phyloP scores from a whole-genome alignment of 2,113 vertebrate species.

The Dolichotis patagonum region DNA sequence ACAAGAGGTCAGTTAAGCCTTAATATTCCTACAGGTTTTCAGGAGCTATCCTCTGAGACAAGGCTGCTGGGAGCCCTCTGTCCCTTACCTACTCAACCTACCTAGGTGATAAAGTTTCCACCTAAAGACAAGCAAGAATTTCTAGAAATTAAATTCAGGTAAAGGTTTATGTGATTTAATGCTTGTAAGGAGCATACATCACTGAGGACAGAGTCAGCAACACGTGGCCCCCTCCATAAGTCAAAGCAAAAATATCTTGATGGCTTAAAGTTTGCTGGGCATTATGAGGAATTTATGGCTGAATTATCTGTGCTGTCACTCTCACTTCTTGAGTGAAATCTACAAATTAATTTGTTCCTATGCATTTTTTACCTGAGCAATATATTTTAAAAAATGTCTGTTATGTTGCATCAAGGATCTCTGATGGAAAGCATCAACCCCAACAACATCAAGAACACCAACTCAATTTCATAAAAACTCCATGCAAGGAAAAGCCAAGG shows the following conservation, averaged over 20 bases:
- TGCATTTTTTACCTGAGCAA: conserved; percentile 38
- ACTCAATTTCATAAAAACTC: background rate
- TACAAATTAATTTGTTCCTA: conserved; percentile 29
- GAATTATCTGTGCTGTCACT: background rate
- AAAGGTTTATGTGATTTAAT: background rate
- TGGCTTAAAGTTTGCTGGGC: background rate
- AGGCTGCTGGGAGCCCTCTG: background rate
- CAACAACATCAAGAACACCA: background rate
- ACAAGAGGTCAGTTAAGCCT: background rate
- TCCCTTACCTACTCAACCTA: background rate
- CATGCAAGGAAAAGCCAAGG: conserved; percentile 27
- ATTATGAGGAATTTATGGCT: background rate
- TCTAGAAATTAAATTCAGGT: conserved; percentile 11
- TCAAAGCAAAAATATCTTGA: background rate
- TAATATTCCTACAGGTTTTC: background rate
- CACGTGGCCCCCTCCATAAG: background rate
- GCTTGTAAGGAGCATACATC: background rate
- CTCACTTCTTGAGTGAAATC: background rate
- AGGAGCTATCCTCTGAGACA: background rate
- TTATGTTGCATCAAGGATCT: conserved; percentile 15
- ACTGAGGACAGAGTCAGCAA: background rate
- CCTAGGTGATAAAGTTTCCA: background rate
- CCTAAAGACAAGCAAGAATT: background rate
- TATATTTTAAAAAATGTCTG: conserved; percentile 43
- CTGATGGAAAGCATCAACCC: background rate